Conservation (phyloP, 2,113 vertebrate species). For the Pyxicephalus adspersus region DNA sequence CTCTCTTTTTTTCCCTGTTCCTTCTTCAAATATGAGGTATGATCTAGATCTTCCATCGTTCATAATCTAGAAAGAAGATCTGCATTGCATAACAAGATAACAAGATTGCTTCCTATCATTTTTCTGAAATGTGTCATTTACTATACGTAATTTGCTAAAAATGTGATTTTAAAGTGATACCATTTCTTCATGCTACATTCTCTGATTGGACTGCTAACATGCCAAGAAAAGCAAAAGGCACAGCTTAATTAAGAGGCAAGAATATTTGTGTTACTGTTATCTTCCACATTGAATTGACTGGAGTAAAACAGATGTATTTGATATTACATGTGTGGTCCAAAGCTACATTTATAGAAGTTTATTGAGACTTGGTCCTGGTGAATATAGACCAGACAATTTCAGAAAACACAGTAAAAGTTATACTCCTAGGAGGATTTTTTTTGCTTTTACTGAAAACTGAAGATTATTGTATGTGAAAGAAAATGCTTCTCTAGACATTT, state of each 20-base stretch:
- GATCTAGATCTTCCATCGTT: too few relatives aligned
- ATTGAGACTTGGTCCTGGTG: not conserved
- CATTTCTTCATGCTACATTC: conserved; percentile 42
- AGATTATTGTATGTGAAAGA: too few relatives aligned
- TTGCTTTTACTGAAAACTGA: too few relatives aligned
- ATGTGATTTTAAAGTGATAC: conserved; percentile 4
- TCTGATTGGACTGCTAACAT: conserved; percentile 1
- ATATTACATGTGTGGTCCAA: conserved; percentile 44
- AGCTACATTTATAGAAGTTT: conserved; percentile 21
- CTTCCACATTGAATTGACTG: not conserved
- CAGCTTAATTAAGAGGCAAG: conserved; percentile 23
- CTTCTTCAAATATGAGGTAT: too few relatives aligned
- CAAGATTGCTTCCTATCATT: not conserved
- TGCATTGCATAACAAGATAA: not conserved
- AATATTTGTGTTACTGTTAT: conserved; percentile 28
- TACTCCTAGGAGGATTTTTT: not conserved
- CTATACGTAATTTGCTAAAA: conserved; percentile 10
- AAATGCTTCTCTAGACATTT: too few relatives aligned
- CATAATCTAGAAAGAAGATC: too few relatives aligned
- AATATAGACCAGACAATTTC: conserved; percentile 5
- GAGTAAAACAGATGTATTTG: conserved; percentile 3
- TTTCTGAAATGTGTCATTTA: conserved; percentile 13
- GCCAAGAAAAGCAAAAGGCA: conserved; percentile 28
- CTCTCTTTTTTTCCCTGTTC: too few relatives aligned
- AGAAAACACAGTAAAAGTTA: conserved; percentile 9